These are phyloP conservation scores for Tethea ocularis DNA, from an alignment of 2,888 invertebrate genomes.

Conservation along the genomic window DNA sequence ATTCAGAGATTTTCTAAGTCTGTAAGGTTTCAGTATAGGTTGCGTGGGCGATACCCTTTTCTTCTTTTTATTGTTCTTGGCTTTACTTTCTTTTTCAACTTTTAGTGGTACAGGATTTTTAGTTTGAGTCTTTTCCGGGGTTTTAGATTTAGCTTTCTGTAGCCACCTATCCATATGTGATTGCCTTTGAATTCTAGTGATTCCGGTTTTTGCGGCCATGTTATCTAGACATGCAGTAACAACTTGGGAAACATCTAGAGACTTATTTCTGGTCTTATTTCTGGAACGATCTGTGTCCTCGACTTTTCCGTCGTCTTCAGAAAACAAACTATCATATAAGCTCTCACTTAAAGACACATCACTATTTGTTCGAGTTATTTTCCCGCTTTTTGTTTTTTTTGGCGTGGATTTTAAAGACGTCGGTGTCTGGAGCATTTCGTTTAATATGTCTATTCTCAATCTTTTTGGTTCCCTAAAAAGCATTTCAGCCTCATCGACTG, in stretches of 20 bases:
- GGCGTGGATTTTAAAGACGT: constrained; percentile 46
- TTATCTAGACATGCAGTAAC: constrained; percentile 78
- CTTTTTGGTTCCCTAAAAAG: constrained; percentile 82
- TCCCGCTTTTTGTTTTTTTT: constrained; percentile 55
- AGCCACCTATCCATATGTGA: constrained; percentile 81
- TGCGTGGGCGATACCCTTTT: constrained; percentile 36
- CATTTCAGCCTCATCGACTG: constrained; percentile 89
- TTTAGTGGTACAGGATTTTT: constrained; percentile 33
- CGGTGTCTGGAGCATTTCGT: constrained; percentile 59
- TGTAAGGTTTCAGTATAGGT: constrained; percentile 43
- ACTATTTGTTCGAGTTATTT: constrained; percentile 67
- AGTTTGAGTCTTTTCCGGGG: constrained; percentile 68
- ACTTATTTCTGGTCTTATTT: constrained; percentile 58
- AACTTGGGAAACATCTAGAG: constrained; percentile 74
- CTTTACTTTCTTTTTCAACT: constrained; percentile 15
- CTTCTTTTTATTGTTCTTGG: constrained; percentile 41
- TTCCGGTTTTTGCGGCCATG: constrained; percentile 78
- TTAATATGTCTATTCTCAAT: constrained; percentile 82
- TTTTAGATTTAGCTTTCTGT: constrained; percentile 79
- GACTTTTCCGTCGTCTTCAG: constrained; percentile 63
- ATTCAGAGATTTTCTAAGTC: constrained; percentile 47
- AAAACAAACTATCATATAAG: constrained; percentile 75
- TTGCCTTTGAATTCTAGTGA: constrained; percentile 75
- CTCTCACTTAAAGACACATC: constrained; percentile 78
- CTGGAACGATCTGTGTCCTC: constrained; percentile 56